Evolutionary conservation across 1,140 invertebrate genomes (phyloP).

Genomic region (Drosophila mojavensis): DNA sequence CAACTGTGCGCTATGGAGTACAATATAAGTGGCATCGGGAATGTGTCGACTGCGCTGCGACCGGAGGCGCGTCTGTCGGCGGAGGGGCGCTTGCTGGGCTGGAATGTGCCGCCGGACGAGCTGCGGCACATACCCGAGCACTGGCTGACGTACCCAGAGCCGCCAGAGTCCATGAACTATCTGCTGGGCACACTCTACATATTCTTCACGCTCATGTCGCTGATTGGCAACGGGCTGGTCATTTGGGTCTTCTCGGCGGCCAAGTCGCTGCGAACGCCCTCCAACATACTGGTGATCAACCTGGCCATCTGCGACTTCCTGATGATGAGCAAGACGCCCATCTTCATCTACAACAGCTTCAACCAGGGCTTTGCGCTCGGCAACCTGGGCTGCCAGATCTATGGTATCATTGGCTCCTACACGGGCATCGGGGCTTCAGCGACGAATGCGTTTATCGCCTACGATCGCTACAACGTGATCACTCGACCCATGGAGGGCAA

Average conservation of each 20-base stretch:
- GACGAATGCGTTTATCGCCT: conserved; percentile 87
- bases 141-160: conserved; percentile 92
- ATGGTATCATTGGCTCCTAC: conserved; percentile 90
- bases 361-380: conserved; percentile 91
- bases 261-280: conserved; percentile 93
- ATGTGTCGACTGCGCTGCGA: conserved; percentile 67
- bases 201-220: conserved; percentile 90
- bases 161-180: conserved; percentile 93
- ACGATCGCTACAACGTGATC: conserved; percentile 89
- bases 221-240: conserved; percentile 94
- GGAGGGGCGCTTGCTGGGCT: conserved; percentile 87
- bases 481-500: conserved; percentile 92
- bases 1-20: conserved; percentile 52
- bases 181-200: conserved; percentile 92
- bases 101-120: conserved; percentile 91
- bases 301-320: conserved; percentile 94
- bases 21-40: conserved; percentile 51
- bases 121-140: conserved; percentile 91
- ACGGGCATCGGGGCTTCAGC: conserved; percentile 93
- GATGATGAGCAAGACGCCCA: conserved; percentile 94
- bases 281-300: conserved; percentile 95
- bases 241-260: conserved; percentile 93
- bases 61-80: conserved; percentile 67
- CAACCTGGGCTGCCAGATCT: conserved; percentile 91
- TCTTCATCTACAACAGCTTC: conserved; percentile 88